Percentiles rank a stretch among this genome's conserved stretches.
Evolutionary conservation across 2,888 invertebrate genomes (phyloP).

Genomic region (Cephus runcator): DNA sequence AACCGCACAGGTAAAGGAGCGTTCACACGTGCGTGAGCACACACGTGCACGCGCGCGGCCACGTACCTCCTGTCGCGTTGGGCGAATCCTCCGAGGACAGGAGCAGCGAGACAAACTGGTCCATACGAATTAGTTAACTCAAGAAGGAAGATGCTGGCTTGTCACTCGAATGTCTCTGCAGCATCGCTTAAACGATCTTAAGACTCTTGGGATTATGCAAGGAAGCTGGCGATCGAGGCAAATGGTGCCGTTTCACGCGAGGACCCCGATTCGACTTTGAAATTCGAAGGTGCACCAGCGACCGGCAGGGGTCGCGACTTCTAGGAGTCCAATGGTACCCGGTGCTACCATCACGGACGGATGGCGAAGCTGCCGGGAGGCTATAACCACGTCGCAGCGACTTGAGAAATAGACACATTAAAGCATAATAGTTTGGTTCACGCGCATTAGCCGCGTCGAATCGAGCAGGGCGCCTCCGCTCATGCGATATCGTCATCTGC

Average conservation of each 20-base stretch:
- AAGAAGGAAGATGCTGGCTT: not conserved
- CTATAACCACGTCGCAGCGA: slow-evolving; percentile 7
- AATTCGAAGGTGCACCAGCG: not conserved
- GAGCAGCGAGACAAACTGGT: not conserved
- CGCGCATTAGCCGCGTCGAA: slow-evolving; percentile 26
- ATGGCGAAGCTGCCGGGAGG: not conserved
- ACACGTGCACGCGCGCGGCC: not conserved
- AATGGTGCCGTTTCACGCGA: not conserved
- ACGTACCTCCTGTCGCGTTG: not conserved
- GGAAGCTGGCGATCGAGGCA: not conserved
- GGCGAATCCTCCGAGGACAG: not conserved
- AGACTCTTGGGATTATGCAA: not conserved
- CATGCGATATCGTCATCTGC: slow-evolving; percentile 33
- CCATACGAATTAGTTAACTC: not conserved
- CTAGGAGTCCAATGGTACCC: not conserved
- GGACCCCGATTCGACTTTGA: not conserved
- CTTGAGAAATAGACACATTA: slow-evolving; percentile 25
- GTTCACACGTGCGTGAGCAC: not conserved
- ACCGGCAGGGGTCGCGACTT: not conserved
- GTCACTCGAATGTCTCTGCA: not conserved
- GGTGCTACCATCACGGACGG: not conserved
- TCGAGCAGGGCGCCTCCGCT: slow-evolving; percentile 24
- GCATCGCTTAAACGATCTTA: not conserved
- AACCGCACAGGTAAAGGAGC: not conserved
- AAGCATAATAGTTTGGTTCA: slow-evolving; percentile 28